Percentiles rank a stretch among this genome's conserved stretches.
Evolutionary conservation across 2,797 vertebrate genomes (phyloP).

Genomic region (Lepilemur ruficaudatus): DNA sequence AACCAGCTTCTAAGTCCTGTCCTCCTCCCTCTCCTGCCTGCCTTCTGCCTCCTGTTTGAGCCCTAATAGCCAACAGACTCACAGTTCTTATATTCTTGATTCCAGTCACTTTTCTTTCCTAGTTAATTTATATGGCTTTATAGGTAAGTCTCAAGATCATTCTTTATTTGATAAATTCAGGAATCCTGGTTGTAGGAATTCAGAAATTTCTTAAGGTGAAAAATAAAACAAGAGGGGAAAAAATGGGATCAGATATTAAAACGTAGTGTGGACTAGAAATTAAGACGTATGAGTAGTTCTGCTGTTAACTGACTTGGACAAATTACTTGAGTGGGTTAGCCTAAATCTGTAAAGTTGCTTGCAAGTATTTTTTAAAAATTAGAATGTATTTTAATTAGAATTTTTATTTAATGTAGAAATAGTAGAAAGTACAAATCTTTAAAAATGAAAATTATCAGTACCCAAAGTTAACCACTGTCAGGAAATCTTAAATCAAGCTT

Average conservation of each 20-base stretch:
- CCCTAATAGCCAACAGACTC: background rate
- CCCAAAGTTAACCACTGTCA: background rate
- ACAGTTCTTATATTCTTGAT: background rate
- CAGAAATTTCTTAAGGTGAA: slow-evolving; percentile 15
- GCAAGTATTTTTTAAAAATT: background rate
- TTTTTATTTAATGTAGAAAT: slow-evolving; percentile 32
- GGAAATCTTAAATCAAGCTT: background rate
- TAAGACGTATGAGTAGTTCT: background rate
- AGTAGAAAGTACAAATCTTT: background rate
- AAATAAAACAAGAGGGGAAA: background rate
- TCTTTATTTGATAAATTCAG: background rate
- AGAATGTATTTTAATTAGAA: background rate
- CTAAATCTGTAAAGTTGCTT: background rate
- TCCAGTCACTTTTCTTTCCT: background rate
- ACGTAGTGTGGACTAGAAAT: background rate
- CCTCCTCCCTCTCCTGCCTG: background rate
- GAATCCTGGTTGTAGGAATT: background rate
- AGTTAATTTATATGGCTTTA: background rate
- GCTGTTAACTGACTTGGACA: background rate
- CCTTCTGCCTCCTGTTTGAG: background rate
- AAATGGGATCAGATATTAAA: background rate
- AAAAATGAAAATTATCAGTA: background rate
- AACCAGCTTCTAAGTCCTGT: background rate
- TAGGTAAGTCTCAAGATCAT: background rate
- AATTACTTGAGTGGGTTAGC: background rate